Conservation (phyloP, 2,888 invertebrate genomes). For the Philereme vetulata region DNA sequence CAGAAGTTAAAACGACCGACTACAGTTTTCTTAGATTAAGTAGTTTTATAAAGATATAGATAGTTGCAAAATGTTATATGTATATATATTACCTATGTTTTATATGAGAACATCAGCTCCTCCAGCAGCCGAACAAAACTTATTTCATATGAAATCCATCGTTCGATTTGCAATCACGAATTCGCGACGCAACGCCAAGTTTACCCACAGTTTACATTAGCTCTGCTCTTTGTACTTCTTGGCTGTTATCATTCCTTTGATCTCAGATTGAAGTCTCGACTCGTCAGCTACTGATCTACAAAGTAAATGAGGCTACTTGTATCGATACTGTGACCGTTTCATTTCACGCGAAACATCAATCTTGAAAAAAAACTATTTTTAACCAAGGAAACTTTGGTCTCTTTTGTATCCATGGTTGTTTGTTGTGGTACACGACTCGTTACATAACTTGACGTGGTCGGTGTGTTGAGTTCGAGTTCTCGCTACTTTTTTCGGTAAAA, state of each 20-base stretch:
- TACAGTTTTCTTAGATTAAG: no score
- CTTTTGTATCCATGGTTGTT: conserved; percentile 21
- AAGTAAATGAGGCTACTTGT: conserved; percentile 26
- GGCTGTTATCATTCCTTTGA: conserved; percentile 36
- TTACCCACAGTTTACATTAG: conserved; percentile 32
- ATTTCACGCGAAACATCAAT: conserved; percentile 28
- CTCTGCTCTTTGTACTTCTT: conserved; percentile 24
- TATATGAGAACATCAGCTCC: no score
- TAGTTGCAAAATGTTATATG: no score
- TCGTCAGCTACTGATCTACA: conserved; percentile 27
- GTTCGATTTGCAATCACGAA: conserved; percentile 7
- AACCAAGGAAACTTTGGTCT: conserved; percentile 30
- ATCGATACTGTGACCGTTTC: conserved; percentile 23
- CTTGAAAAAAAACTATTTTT: conserved; percentile 28
- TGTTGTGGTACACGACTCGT: conserved; percentile 30
- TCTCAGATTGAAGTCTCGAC: conserved; percentile 33
- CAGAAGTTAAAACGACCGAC: no score
- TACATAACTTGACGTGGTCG: conserved; percentile 17
- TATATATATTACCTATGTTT: no score
- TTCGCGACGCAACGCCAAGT: conserved; percentile 23
- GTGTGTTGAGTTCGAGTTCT: conserved; percentile 13
- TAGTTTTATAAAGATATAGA: no score
- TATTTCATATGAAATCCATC: neutral
- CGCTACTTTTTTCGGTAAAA: conserved; percentile 6
- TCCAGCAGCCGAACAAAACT: no score